Base-by-base conservation (phyloP, 2,113 vertebrate species). In the Chaenocephalus aceratus region DNA sequence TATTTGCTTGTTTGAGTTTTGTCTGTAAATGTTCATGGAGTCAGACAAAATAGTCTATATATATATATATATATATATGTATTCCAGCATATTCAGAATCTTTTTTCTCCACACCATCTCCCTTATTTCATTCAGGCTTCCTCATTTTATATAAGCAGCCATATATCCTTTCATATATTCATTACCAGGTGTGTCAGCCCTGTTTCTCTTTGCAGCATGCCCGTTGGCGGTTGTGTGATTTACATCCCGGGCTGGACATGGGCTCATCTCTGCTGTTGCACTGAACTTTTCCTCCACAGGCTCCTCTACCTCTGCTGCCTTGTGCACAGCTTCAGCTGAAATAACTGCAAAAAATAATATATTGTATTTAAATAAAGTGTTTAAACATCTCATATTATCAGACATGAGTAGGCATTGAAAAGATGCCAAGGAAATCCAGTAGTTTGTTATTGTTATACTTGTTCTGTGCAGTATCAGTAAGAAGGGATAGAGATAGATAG, bases 171-270 rank as follows among this genome's bases (percentile, higher is more conserved):
- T 44, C 23, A 21, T 16, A 51, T 62, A 57, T 89, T 94, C 94
- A 97, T 94, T 94, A 97, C 96, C 96, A 60, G 96, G 94, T 75
- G 95, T 95, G 77, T 97, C 96, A 16, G 95, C 95, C 0, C 85
- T 89, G 65, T 96, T 97, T 83, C 96, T 96, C 90, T 96, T 97
- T 74, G 94, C 95, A 85, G 92, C 57, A 53, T 95, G 93, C 49
- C 96, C 95, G 41, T 96, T 96, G 63, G 94, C 93, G 91, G 95
- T 93, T 88, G 94, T 90, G 54, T 95, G 94, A 88, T 96, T 93
- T 78, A 94, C 90, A 36, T 94, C 92, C 18, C 93, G 93, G 0
- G 93, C 95, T 83, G 95, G 90, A 75, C 94, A 93, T 0, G 95
- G 90, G 88, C 94, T 95, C 95, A 95, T 95, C 85, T 97, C 96